A percentile compares a stretch with the other conserved stretches of the same genome.
These are phyloP conservation scores for Cydia pomonella DNA, from an alignment of 1,140 invertebrate genomes.

Conservation along the genomic window DNA sequence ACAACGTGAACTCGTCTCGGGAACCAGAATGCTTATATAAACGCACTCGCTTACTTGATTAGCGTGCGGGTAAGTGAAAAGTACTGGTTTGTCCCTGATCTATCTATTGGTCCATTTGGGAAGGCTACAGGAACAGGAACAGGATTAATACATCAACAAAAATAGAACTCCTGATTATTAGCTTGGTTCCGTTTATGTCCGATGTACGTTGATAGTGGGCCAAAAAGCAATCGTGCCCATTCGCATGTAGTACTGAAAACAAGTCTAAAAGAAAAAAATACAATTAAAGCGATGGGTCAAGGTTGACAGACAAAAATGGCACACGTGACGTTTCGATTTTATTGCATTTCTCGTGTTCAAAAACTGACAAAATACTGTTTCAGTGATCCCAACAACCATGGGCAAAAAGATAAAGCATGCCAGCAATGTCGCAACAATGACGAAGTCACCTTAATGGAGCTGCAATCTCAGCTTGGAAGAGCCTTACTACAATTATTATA, in stretches of 20 bases:
- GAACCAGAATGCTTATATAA: background rate
- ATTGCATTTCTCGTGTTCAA: no score
- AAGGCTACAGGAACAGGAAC: no score
- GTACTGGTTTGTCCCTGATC: background rate
- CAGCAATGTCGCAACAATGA: conserved; percentile 7
- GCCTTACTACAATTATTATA: background rate
- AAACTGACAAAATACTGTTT: background rate
- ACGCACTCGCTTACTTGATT: background rate
- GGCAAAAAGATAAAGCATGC: conserved; percentile 13
- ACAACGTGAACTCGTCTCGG: conserved; percentile 47
- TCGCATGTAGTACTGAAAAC: no score
- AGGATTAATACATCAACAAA: no score
- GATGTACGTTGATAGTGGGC: no score
- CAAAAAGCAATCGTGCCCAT: no score
- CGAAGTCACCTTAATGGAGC: conserved; percentile 18
- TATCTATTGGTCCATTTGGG: background rate
- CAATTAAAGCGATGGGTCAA: no score
- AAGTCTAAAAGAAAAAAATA: no score
- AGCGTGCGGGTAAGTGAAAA: background rate
- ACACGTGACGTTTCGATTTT: no score
- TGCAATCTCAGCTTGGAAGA: conserved; percentile 11
- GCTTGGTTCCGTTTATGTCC: no score
- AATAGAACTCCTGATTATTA: no score
- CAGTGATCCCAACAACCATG: background rate
- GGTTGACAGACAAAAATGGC: no score